Evolutionary conservation across 2,888 invertebrate species (phyloP).

Genomic region (Prenolepis imparis): DNA sequence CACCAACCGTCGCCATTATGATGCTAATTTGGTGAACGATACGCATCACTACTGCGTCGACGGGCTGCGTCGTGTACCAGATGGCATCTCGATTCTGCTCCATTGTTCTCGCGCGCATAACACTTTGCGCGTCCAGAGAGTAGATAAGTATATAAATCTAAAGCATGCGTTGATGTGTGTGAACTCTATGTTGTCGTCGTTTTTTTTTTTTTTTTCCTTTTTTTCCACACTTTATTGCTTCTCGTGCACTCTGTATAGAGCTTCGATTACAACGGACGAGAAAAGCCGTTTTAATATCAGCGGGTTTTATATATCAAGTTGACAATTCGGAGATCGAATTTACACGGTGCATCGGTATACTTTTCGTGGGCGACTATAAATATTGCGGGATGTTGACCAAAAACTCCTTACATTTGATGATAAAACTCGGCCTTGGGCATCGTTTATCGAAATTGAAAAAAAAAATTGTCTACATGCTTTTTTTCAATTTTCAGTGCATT

Average conservation of each 20-base stretch:
- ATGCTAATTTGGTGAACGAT: conserved; percentile 73
- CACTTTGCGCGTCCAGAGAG: conserved; percentile 36
- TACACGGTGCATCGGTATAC: neutral
- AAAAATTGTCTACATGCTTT: neutral
- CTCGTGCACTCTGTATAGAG: neutral
- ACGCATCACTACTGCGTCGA: conserved; percentile 63
- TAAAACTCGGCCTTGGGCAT: neutral
- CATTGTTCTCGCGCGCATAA: conserved; percentile 44
- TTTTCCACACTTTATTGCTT: conserved; percentile 23
- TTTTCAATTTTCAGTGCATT: neutral
- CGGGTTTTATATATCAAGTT: conserved; percentile 20
- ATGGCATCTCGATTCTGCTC: conserved; percentile 47
- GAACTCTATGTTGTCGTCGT: neutral
- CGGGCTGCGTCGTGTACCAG: conserved; percentile 51
- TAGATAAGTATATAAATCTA: conserved; percentile 45
- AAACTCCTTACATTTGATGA: neutral
- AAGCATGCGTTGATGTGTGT: conserved; percentile 6
- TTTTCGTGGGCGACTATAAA: neutral
- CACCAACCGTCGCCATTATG: conserved; percentile 65
- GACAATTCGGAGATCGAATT: conserved; percentile 39
- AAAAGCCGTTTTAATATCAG: conserved; percentile 33
- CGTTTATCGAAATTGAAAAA: neutral
- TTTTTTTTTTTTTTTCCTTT: conserved; percentile 1
- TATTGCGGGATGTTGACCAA: conserved; percentile 17
- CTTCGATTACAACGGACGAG: conserved; percentile 28